Percentiles rank a stretch among this genome's conserved stretches.
Conservation (phyloP, 2,113 vertebrate species). For the Cebidichthys violaceus region DNA sequence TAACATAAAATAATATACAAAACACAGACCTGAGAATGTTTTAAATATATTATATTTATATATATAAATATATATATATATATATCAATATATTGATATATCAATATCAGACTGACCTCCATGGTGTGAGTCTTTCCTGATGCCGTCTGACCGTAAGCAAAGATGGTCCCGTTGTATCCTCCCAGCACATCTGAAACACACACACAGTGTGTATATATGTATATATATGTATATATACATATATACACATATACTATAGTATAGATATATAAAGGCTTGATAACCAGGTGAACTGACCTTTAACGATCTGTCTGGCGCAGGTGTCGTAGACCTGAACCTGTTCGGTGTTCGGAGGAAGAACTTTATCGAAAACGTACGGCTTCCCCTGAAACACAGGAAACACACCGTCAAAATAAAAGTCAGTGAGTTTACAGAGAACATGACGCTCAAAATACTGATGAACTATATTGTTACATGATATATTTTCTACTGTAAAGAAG, state of each 20-base stretch:
- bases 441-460: no score
- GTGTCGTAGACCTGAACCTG: slow-evolving; percentile 96
- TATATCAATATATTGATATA: no score
- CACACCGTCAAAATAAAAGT: slow-evolving; percentile 33
- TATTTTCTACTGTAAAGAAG: no score
- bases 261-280: neutral
- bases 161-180: slow-evolving; percentile 97
- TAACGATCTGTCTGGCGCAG: slow-evolving; percentile 96
- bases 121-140: slow-evolving; percentile 98
- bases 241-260: neutral
- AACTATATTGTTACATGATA: no score
- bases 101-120: slow-evolving; percentile 85
- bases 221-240: neutral
- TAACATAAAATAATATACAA: no score
- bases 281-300: slow-evolving; percentile 84
- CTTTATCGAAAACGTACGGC: slow-evolving; percentile 93
- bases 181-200: slow-evolving; percentile 86
- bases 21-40: no score
- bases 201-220: neutral
- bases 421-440: neutral
- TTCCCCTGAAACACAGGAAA: slow-evolving; percentile 87
- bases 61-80: neutral
- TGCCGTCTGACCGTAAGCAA: slow-evolving; percentile 96
- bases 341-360: slow-evolving; percentile 89
- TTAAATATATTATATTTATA: neutral